Evolutionary conservation across 1,140 invertebrate genomes (phyloP), one percentile per base, ranked within the genome.

Genomic region (Nephila pilipes): DNA sequence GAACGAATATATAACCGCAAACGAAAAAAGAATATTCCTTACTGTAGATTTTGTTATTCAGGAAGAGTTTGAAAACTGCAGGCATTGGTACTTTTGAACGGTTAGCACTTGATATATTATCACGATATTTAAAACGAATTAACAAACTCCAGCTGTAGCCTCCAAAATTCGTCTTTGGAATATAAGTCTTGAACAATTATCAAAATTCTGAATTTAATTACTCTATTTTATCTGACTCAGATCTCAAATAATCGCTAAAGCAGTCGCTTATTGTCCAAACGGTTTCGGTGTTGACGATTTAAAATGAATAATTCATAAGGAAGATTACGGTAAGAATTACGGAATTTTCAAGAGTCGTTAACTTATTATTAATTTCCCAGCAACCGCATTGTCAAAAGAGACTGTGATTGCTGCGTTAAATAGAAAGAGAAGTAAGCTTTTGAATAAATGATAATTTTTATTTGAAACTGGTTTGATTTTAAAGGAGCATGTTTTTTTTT

Each of bases 141-240:
- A 69, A 14, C 4, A 58, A 32, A 25, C 54, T 57, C 25, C 22
- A 14, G n/a, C 6, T 58, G 14, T 58, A 14, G n/a, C 29, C 58
- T 65, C 25, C 10, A 6, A 29, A 87, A 58, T 58, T 85, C 16
- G 25, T 60, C 85, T 63, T 29, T 65, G 4, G 22, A 79, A 90
- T 32, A 75, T 79, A 55, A 22, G 65, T 79, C 14, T 75, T 14
- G n/a, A 29, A 29, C 38, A 75, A 90, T 90, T 90, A 89, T 75
- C 87, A 60, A 90, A 90, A 83, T 90, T 81, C 63, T 90, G 75
- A 57, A 81, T 79, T 81, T 90, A 90, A 81, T 90, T 90, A 81
- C 32, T 46, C 65, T 36, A 54, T 81, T 55, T 81, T 83, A 90
- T 83, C 54, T 38, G 80, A 25, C 75, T 81, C 55, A 63, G 29